These are phyloP conservation scores for Tylochromis polylepis DNA, from an alignment of 2,113 vertebrate species.

Conservation along the genomic window DNA sequence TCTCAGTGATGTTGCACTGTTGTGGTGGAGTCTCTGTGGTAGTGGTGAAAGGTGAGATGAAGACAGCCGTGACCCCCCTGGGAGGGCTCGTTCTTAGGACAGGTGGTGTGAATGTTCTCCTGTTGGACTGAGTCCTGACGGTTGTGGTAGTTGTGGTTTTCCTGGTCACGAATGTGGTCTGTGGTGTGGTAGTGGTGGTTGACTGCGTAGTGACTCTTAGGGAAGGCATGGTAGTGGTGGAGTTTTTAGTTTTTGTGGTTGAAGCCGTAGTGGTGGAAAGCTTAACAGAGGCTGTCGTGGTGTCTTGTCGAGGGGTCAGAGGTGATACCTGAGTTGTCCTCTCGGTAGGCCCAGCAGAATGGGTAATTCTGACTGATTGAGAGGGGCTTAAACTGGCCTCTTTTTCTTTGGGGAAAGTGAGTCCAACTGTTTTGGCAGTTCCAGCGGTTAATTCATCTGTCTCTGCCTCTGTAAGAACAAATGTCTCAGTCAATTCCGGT, in stretches of 20 bases:
- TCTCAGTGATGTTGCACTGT: constrained; percentile 87
- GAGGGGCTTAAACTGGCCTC: constrained; percentile 61
- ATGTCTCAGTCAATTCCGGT: constrained; percentile 26
- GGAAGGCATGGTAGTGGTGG: constrained; percentile 53
- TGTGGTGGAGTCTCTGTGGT: constrained; percentile 76
- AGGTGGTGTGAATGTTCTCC: constrained; percentile 67
- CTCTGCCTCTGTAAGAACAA: constrained; percentile 63
- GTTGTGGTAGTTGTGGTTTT: constrained; percentile 68
- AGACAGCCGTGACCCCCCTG: constrained; percentile 56
- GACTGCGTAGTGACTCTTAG: constrained; percentile 41
- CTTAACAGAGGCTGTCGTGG: constrained; percentile 58
- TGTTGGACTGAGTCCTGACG: constrained; percentile 58
- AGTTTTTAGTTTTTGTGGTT: constrained; percentile 29
- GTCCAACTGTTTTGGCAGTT: constrained; percentile 63
- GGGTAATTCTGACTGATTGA: constrained; percentile 34
- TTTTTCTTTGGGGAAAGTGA: constrained; percentile 68
- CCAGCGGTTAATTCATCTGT: constrained; percentile 63
- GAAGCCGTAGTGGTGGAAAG: constrained; percentile 66
- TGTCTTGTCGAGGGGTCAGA: constrained; percentile 56
- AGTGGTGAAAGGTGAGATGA: constrained; percentile 72
- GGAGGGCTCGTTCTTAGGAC: constrained; percentile 69
- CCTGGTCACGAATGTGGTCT: constrained; percentile 58
- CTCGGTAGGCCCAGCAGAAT: constrained; percentile 30
- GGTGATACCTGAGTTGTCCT: constrained; percentile 66
- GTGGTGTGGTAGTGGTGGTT: constrained; percentile 71